Evolutionary conservation across 2,888 invertebrate genomes (phyloP).

Genomic region (Melolontha melolontha): DNA sequence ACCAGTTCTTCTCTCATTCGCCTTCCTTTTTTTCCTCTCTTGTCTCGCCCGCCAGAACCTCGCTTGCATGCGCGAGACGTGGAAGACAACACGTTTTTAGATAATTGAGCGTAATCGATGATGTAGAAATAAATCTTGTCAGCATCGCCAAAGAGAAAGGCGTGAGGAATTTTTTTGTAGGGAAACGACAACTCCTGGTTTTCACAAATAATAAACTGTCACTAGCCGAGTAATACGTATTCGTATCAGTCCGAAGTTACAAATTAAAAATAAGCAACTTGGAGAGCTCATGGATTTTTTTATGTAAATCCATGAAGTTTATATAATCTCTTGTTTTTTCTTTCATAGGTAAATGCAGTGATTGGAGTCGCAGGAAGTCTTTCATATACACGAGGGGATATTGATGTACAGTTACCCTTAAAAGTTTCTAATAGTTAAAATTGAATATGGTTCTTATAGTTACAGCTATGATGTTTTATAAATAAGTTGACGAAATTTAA

Average conservation of each 20-base stretch:
- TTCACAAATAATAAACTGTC: slow-evolving; percentile 28
- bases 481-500: no score
- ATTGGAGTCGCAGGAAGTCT: no score
- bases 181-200: slow-evolving; percentile 7
- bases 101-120: slow-evolving; percentile 38
- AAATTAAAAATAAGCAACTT: background rate
- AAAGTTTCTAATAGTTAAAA: no score
- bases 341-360: no score
- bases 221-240: slow-evolving; percentile 4
- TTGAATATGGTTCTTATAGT: no score
- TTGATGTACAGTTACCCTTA: no score
- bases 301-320: no score
- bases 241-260: slow-evolving; percentile 17
- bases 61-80: slow-evolving; percentile 5
- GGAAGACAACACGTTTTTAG: slow-evolving; percentile 21
- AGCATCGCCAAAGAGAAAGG: slow-evolving; percentile 25
- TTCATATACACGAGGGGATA: no score
- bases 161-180: slow-evolving; percentile 3
- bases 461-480: no score
- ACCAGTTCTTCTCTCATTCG: slow-evolving; percentile 28
- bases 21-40: slow-evolving; percentile 1
- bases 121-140: slow-evolving; percentile 34
- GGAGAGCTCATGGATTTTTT: no score
- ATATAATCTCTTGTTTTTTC: no score
- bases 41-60: background rate